Evolutionary conservation across 2,797 vertebrate genomes (phyloP).

Genomic region (Urosaurus nigricauda): DNA sequence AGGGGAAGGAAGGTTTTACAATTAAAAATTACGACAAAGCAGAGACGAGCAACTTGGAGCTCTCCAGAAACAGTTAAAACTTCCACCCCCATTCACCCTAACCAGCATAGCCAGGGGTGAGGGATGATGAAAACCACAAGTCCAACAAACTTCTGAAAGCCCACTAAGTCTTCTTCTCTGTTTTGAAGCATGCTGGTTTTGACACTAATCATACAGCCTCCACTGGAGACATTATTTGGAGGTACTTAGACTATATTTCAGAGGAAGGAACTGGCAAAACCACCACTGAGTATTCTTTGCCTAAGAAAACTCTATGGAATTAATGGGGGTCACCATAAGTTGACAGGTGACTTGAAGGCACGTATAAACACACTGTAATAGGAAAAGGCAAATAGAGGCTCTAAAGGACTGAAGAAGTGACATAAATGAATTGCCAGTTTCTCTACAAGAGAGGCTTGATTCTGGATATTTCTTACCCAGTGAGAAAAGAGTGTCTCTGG

Average conservation of each 20-base stretch:
- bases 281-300: too few relatives aligned
- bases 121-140: too few relatives aligned
- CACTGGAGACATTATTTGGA: background rate
- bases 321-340: too few relatives aligned
- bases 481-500: conserved; percentile 53
- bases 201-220: background rate
- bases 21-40: background rate
- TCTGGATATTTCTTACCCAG: conserved; percentile 70
- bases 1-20: too few relatives aligned
- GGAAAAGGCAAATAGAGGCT: background rate
- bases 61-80: background rate
- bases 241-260: background rate
- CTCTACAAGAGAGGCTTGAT: background rate
- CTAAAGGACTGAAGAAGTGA: background rate
- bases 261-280: too few relatives aligned
- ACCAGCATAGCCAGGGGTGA: too few relatives aligned
- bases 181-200: background rate
- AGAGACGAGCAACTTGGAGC: background rate
- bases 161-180: too few relatives aligned
- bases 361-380: too few relatives aligned
- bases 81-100: too few relatives aligned
- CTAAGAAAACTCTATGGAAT: too few relatives aligned
- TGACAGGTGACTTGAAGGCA: too few relatives aligned
- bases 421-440: background rate
- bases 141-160: too few relatives aligned